Evolutionary conservation across 2,797 vertebrate genomes (phyloP).

Genomic region (Sebastes kiyomatsui): DNA sequence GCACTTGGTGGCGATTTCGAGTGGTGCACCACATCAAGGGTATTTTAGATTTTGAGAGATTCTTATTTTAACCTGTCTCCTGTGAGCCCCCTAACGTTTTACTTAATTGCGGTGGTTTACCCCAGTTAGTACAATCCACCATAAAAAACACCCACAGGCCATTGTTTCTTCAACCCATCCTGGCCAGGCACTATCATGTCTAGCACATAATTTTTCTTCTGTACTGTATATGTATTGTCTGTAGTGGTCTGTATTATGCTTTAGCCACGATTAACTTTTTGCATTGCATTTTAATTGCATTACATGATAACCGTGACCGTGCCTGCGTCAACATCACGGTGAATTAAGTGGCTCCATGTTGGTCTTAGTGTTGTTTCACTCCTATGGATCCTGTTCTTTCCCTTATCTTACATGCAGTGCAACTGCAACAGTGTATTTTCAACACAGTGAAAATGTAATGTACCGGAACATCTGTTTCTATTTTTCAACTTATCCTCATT

Average conservation of each 20-base stretch:
- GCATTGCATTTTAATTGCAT: background rate
- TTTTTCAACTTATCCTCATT: background rate
- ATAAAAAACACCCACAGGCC: background rate
- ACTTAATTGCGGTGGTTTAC: background rate
- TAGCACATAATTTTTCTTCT: background rate
- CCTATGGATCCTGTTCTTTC: background rate
- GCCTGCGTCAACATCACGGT: background rate
- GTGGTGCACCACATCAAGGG: too few species aligned
- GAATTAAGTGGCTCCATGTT: background rate
- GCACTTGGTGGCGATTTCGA: too few species aligned
- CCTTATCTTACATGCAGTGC: background rate
- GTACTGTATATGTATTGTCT: background rate
- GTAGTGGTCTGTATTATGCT: background rate
- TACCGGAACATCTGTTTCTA: background rate
- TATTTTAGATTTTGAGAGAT: background rate
- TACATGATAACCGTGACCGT: background rate
- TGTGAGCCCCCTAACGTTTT: background rate
- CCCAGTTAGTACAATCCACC: background rate
- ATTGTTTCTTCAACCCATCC: background rate
- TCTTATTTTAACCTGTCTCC: background rate
- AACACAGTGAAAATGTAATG: background rate
- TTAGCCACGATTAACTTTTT: background rate
- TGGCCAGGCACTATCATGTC: background rate
- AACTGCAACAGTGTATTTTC: background rate
- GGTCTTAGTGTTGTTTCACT: background rate